A percentile compares a stretch with the other conserved stretches of the same genome.
These are phyloP conservation scores for Siniperca scherzeri DNA, from an alignment of 2,797 vertebrate genomes.

Conservation along the genomic window DNA sequence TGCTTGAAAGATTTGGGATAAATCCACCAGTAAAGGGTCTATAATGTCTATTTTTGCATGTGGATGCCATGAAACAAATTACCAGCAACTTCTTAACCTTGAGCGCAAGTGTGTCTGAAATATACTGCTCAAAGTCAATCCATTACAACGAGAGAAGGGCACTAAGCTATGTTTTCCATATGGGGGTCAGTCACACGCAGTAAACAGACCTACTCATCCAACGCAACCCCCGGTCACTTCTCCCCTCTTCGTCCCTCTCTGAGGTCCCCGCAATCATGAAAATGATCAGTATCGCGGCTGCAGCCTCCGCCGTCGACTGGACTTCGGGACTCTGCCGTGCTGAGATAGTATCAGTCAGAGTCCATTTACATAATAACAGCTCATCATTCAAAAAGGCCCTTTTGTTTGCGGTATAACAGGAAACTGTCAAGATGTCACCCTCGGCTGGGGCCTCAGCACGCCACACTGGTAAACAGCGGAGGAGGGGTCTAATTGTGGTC, in stretches of 20 bases:
- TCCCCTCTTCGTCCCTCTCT: slow-evolving; percentile 82
- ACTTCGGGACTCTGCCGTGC: slow-evolving; percentile 37
- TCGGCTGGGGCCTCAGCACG: slow-evolving; percentile 88
- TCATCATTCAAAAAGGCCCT: slow-evolving; percentile 90
- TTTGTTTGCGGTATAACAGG: slow-evolving; percentile 94
- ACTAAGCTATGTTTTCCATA: slow-evolving; percentile 52
- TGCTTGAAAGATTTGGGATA: neutral
- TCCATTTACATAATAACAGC: slow-evolving; percentile 98
- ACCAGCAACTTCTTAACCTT: slow-evolving; percentile 86
- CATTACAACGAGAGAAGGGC: neutral
- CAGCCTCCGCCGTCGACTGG: slow-evolving; percentile 17
- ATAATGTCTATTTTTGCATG: neutral
- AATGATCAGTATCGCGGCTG: slow-evolving; percentile 92
- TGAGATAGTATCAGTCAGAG: slow-evolving; percentile 88
- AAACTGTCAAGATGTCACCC: slow-evolving; percentile 94
- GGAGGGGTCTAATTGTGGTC: slow-evolving; percentile 76
- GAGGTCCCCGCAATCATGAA: slow-evolving; percentile 93
- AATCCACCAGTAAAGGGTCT: neutral
- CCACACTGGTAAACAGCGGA: slow-evolving; percentile 87
- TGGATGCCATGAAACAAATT: slow-evolving; percentile 23
- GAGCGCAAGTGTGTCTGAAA: slow-evolving; percentile 80
- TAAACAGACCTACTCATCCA: slow-evolving; percentile 89
- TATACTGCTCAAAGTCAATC: slow-evolving; percentile 52
- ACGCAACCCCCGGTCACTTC: slow-evolving; percentile 87
- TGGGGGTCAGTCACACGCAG: slow-evolving; percentile 60